Conservation (phyloP, 2,888 invertebrate genomes). For the Monoplex corrugatus region DNA sequence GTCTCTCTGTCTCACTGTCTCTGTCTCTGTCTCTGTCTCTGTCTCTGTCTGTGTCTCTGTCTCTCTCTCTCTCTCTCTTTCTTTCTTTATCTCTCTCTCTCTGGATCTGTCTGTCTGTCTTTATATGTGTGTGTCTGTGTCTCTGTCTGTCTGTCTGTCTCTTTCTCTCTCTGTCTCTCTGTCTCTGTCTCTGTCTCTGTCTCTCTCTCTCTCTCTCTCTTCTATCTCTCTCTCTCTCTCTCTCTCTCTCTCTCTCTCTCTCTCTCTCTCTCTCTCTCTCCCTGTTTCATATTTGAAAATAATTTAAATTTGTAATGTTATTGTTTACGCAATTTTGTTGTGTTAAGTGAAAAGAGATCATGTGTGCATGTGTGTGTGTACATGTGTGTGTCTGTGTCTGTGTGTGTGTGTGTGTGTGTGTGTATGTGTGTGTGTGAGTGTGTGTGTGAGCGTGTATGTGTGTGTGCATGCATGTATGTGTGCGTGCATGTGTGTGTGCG, state of each 20-base stretch:
- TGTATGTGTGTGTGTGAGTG: constrained; percentile 29
- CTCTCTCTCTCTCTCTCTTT: background rate
- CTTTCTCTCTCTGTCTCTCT: background rate
- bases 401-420: constrained; percentile 11
- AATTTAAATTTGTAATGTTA: no score
- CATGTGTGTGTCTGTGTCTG: background rate
- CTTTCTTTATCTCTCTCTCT: background rate
- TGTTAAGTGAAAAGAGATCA: no score
- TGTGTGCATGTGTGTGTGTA: no score
- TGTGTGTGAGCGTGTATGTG: background rate
- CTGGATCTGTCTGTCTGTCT: background rate
- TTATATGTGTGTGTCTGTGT: background rate
- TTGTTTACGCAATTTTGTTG: no score
- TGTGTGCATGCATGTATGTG: background rate
- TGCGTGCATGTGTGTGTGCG: background rate
- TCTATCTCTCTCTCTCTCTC: constrained; percentile 11
- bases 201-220: background rate
- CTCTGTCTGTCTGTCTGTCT: background rate
- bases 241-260: constrained; percentile 26
- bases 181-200: background rate
- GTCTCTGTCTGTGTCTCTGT: background rate
- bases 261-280: constrained; percentile 19
- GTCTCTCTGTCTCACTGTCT: background rate
- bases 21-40: background rate
- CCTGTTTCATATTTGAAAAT: no score